These are phyloP conservation scores for Neodiprion pinetum DNA, from an alignment of 1,140 invertebrate species.

Conservation along the genomic window DNA sequence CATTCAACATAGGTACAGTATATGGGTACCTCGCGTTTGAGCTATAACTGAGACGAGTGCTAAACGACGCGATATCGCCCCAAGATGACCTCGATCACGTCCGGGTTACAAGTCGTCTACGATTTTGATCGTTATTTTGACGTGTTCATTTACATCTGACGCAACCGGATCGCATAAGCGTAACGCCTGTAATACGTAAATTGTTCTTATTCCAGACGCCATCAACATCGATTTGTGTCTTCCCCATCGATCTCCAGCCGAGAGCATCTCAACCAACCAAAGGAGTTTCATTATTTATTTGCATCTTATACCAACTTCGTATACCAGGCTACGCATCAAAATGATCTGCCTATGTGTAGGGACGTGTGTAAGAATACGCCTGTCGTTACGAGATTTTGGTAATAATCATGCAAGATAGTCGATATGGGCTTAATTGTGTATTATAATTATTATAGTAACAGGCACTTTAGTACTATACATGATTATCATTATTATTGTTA, in stretches of 20 bases:
- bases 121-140: no score
- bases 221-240: not conserved
- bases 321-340: not conserved
- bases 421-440: not conserved
- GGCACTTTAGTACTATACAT: not conserved
- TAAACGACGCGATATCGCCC: no score
- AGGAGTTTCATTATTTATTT: not conserved
- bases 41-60: no score
- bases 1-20: no score
- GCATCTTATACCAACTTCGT: not conserved
- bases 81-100: no score
- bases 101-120: no score
- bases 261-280: slow-evolving; percentile 2
- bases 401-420: no score
- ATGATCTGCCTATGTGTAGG: not conserved
- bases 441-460: not conserved
- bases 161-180: no score
- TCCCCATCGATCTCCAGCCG: not conserved
- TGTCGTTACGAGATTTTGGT: no score
- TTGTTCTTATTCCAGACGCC: not conserved
- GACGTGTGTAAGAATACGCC: no score
- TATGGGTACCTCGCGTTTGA: no score
- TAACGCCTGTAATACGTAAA: not conserved
- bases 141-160: no score
- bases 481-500: not conserved